phyloP scores from a whole-genome alignment of 2,113 vertebrate species.

The Setophaga petechia region DNA sequence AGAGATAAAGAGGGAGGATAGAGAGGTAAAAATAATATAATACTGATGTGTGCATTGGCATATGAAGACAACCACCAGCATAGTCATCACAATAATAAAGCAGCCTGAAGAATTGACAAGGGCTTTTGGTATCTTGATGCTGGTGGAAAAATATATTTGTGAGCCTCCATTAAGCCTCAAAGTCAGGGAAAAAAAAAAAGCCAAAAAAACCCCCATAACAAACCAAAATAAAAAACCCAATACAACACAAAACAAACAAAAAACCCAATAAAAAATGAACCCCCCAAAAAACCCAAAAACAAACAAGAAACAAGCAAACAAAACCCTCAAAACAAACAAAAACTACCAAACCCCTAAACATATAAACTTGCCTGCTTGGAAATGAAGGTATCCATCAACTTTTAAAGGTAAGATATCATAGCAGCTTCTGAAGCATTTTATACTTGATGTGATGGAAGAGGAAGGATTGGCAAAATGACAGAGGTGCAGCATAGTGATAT shows the following conservation, averaged over 20 bases:
- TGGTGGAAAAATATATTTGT: neutral
- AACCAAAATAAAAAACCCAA: neutral
- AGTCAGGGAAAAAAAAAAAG: neutral
- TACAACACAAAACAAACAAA: neutral
- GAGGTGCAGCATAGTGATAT: neutral
- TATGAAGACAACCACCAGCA: neutral
- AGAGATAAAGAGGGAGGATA: neutral
- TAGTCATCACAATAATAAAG: neutral
- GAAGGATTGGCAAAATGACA: neutral
- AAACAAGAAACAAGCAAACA: neutral
- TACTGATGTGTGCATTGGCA: neutral
- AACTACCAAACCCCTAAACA: neutral
- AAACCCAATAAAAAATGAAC: no score
- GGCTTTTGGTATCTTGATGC: neutral
- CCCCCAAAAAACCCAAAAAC: neutral
- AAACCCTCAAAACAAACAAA: neutral
- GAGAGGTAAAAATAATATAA: neutral
- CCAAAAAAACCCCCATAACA: no score
- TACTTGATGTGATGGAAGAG: neutral
- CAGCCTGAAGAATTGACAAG: neutral
- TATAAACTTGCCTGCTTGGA: neutral
- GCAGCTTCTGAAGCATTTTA: neutral
- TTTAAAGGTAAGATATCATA: neutral
- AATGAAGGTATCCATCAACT: neutral
- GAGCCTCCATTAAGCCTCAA: neutral